phyloP scores from a whole-genome alignment of 2,888 invertebrate species.

The Epirrhoe alternata region DNA sequence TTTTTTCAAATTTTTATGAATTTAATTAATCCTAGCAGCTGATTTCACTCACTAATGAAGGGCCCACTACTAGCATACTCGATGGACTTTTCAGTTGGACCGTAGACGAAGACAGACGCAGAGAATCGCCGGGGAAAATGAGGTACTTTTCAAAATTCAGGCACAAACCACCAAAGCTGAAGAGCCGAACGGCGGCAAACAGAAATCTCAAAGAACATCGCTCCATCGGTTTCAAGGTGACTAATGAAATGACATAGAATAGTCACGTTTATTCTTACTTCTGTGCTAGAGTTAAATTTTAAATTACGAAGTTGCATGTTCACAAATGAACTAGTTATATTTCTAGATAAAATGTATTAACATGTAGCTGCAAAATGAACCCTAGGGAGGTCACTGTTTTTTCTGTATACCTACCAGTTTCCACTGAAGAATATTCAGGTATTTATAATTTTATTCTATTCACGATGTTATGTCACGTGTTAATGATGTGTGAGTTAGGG shows the following conservation, averaged over 20 bases:
- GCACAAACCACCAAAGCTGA: slow-evolving; percentile 50
- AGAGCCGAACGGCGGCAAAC: slow-evolving; percentile 51
- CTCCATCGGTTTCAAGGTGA: slow-evolving; percentile 75
- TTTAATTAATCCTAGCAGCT: slow-evolving; percentile 49
- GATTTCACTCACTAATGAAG: slow-evolving; percentile 55
- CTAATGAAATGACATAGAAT: slow-evolving; percentile 65
- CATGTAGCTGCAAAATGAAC: slow-evolving; percentile 69
- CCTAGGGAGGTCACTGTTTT: slow-evolving; percentile 70
- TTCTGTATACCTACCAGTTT: slow-evolving; percentile 76
- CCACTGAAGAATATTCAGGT: slow-evolving; percentile 82
- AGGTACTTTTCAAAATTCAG: slow-evolving; percentile 81
- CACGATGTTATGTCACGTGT: slow-evolving; percentile 67
- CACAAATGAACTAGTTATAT: slow-evolving; percentile 61
- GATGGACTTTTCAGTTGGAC: slow-evolving; percentile 83
- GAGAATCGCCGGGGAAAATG: slow-evolving; percentile 45
- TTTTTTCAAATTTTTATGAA: slow-evolving; percentile 3
- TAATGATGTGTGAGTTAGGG: slow-evolving; percentile 67
- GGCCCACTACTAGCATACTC: slow-evolving; percentile 75
- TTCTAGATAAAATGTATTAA: slow-evolving; percentile 65
- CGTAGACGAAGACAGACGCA: slow-evolving; percentile 58
- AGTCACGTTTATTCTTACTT: slow-evolving; percentile 62
- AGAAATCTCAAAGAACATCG: slow-evolving; percentile 44
- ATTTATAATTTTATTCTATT: slow-evolving; percentile 78
- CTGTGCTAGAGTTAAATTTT: slow-evolving; percentile 54
- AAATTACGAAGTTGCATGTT: slow-evolving; percentile 64